Base-by-base conservation (phyloP, 2,888 invertebrate genomes). In the Acanthosoma haemorrhoidale region DNA sequence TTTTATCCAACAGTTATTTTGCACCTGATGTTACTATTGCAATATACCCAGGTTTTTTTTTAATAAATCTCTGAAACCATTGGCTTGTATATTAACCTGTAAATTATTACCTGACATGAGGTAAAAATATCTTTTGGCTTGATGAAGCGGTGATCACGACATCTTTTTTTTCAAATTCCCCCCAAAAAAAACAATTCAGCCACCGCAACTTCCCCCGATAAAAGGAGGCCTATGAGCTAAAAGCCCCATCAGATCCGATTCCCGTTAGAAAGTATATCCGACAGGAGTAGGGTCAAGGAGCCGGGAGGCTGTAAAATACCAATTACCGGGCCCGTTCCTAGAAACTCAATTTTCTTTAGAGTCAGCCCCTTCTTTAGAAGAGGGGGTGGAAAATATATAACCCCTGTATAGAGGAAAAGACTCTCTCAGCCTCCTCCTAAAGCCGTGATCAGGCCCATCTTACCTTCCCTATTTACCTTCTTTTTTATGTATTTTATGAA, bases 321-420 rank as follows among this genome's bases (percentile, higher is more conserved):
- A 64, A 64, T 64, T 64, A 64, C 64, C 39, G 16, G 29, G 21
- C 3, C 38, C 64, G 31, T 64, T 39, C 64, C 64, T 64, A 41
- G 41, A 41, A 41, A 41, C 64, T 64, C 64, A 64, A 64, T 64
- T 64, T 64, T 64, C 64, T 41, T 64, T 38, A 61, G 61, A 61
- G 61, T n/a, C 38, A 3, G 8, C 18, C 64, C 64, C 64, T 29
- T 29, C 64, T 8, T 39, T 38, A 15, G 39, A 16, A 18, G 57
- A 57, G 57, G 15, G 25, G 39, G n/a, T 25, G 64, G 41, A 64
- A 64, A 64, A 64, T 64, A 64, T 64, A 64, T 64, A 39, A 29
- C 63, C 63, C 63, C 39, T 63, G 29, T 25, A 61, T 9, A 29
- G 18, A 15, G 15, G 58, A 38, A 4, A 39, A 15, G 16, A 9